phyloP scores from a whole-genome alignment of 2,888 invertebrate species.

The Platypus cylindrus region DNA sequence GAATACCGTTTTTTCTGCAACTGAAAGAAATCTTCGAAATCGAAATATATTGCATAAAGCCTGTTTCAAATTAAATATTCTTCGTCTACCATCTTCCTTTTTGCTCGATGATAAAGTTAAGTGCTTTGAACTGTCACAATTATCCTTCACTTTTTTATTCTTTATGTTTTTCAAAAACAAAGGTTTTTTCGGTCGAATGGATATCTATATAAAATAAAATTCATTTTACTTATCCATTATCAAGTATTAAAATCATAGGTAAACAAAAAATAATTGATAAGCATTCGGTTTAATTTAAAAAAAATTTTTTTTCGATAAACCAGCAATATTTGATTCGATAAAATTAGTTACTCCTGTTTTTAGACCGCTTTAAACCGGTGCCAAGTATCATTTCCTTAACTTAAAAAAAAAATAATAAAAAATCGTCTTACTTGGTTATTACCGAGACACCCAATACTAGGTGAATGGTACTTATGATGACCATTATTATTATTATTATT shows the following conservation, averaged over 20 bases:
- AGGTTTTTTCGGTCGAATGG: constrained; percentile 34
- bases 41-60: constrained; percentile 74
- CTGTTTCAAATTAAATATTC: constrained; percentile 66
- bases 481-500: constrained; percentile 23
- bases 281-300: neutral
- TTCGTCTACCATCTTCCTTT: constrained; percentile 39
- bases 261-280: neutral
- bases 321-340: too few species aligned
- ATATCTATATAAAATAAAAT: too few species aligned
- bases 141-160: constrained; percentile 43
- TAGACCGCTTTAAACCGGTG: too few species aligned
- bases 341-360: too few species aligned
- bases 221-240: too few species aligned
- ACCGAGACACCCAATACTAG: constrained; percentile 5
- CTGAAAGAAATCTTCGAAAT: constrained; percentile 45
- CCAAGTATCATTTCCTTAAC: too few species aligned
- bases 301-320: too few species aligned
- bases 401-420: too few species aligned
- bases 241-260: too few species aligned
- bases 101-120: constrained; percentile 22
- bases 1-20: constrained; percentile 27
- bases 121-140: constrained; percentile 25
- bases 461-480: constrained; percentile 14
- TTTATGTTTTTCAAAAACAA: constrained; percentile 48
- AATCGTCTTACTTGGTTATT: constrained; percentile 9